These are phyloP conservation scores for Paramacrobiotus metropolitanus DNA, from an alignment of 1,140 invertebrate species.

Conservation along the genomic window DNA sequence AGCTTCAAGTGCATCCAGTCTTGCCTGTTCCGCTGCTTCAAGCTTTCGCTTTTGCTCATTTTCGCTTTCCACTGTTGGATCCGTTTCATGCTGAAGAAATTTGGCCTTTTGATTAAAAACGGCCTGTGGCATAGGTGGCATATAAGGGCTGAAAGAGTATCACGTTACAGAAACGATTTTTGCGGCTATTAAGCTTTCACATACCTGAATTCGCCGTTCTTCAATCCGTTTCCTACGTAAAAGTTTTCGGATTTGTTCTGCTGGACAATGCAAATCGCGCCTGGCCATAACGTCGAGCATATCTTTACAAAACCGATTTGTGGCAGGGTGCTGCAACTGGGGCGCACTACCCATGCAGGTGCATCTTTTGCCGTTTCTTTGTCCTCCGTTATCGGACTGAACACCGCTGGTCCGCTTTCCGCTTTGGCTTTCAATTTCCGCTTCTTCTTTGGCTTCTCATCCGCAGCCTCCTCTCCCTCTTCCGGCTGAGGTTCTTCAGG, in stretches of 20 bases:
- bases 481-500: neutral
- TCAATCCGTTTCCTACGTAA: neutral
- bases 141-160: neutral
- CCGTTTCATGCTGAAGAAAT: neutral
- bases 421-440: neutral
- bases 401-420: neutral
- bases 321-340: neutral
- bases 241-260: neutral
- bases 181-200: neutral
- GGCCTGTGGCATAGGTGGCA: neutral
- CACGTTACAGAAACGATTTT: neutral
- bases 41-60: neutral
- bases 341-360: neutral
- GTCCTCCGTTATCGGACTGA: neutral
- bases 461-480: neutral
- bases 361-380: neutral
- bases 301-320: slow-evolving; percentile 1
- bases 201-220: neutral
- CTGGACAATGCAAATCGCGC: neutral
- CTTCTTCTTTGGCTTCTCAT: neutral
- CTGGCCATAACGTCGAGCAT: slow-evolving; percentile 2
- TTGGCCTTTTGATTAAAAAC: neutral
- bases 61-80: neutral
- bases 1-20: neutral
- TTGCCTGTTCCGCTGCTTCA: neutral